Evolutionary conservation across 2,888 invertebrate genomes (phyloP).

Genomic region (Ptycholaimellus sp.): DNA sequence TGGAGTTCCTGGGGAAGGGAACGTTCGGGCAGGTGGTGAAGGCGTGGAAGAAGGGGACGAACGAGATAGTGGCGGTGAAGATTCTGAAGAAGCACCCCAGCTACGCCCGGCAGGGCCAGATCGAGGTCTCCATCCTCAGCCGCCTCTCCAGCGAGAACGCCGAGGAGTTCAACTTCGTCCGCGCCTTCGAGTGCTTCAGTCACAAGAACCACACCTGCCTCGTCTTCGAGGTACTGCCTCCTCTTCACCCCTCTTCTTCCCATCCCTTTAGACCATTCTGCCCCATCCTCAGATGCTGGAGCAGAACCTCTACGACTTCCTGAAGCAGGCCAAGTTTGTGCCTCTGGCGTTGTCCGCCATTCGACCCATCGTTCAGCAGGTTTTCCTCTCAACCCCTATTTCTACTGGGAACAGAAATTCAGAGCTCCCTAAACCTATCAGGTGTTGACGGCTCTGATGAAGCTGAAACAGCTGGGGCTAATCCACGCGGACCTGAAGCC

Average conservation of each 20-base stretch:
- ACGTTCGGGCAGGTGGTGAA: conserved; percentile 97
- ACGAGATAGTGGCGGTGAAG: conserved; percentile 98
- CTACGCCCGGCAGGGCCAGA: conserved; percentile 97
- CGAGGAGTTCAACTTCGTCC: conserved; percentile 97
- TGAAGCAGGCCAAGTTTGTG: conserved; percentile 98
- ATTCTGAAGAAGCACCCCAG: conserved; percentile 99
- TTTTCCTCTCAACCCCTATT: too few relatives aligned
- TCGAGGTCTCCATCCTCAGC: conserved; percentile 51
- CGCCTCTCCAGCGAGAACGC: conserved; percentile 66
- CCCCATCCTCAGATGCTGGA: conserved; percentile 99
- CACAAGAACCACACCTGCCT: conserved; percentile 97
- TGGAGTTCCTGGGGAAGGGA: conserved; percentile 89
- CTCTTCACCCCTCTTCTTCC: not conserved
- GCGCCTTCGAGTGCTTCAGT: conserved; percentile 97
- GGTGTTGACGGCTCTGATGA: conserved; percentile 52
- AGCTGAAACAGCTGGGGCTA: conserved; percentile 75
- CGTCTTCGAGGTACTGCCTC: conserved; percentile 41
- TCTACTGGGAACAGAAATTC: not conserved
- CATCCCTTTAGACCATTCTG: too few relatives aligned
- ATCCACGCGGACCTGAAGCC: conserved; percentile 99
- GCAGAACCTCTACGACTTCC: conserved; percentile 97
- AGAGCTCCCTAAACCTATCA: not conserved
- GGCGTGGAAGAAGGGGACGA: conserved; percentile 99
- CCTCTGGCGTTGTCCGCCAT: conserved; percentile 93
- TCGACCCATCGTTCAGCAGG: conserved; percentile 87